Evolutionary conservation across 1,140 invertebrate genomes (phyloP).

Genomic region (Drosophila subpulchrella): DNA sequence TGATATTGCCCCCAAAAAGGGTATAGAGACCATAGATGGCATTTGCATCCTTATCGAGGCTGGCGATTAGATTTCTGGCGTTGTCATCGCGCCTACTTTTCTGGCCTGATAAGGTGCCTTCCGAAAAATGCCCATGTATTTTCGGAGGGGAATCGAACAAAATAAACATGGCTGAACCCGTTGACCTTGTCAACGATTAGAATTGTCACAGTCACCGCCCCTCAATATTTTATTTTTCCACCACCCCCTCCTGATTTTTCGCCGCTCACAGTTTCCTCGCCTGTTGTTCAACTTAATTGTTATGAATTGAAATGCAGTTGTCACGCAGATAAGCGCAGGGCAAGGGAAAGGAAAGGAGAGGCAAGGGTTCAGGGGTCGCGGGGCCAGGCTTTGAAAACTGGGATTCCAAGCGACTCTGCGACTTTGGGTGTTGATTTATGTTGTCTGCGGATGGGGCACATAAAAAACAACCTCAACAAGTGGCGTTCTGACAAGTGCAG

Average conservation of each 20-base stretch:
- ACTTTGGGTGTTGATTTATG: constrained; percentile 70
- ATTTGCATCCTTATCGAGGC: constrained; percentile 20
- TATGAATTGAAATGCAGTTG: constrained; percentile 79
- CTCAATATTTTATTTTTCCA: not conserved
- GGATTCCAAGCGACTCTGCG: constrained; percentile 23
- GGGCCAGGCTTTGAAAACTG: constrained; percentile 13
- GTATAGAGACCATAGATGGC: not conserved
- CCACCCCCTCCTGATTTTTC: constrained; percentile 1
- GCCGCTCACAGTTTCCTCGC: constrained; percentile 13
- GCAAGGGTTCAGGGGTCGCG: constrained; percentile 36
- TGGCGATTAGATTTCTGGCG: constrained; percentile 7
- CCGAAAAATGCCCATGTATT: not conserved
- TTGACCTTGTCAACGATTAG: constrained; percentile 40
- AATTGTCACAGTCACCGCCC: constrained; percentile 9
- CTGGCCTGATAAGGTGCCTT: constrained; percentile 18
- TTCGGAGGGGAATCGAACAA: not conserved
- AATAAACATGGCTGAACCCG: constrained; percentile 29
- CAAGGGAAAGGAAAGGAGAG: not conserved
- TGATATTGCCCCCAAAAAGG: not conserved
- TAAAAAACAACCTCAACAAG: not conserved
- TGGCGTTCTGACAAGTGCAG: constrained; percentile 18
- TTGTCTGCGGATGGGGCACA: constrained; percentile 4
- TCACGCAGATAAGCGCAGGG: constrained; percentile 46
- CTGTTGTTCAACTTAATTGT: constrained; percentile 70
- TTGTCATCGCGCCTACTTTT: constrained; percentile 23